Conservation (phyloP, 2,888 invertebrate genomes). For the Amphipoea lucens region DNA sequence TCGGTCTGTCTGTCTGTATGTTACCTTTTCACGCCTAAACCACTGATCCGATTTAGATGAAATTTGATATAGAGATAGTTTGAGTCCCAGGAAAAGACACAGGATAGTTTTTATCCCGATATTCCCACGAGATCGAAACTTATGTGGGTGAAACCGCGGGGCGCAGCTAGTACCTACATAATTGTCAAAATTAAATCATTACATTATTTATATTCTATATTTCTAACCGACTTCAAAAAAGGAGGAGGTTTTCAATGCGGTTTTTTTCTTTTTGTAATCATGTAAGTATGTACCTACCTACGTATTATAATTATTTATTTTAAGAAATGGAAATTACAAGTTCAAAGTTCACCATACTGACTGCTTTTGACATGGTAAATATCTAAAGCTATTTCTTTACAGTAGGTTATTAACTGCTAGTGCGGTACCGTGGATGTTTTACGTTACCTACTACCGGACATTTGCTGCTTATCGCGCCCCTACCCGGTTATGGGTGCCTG, state of each 20-base stretch:
- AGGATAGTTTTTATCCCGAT: too few relatives aligned
- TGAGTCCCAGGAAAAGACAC: too few relatives aligned
- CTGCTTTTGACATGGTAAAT: neutral
- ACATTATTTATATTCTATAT: neutral
- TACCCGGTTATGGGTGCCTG: conserved; percentile 33
- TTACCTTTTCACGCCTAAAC: too few relatives aligned
- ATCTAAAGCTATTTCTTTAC: conserved; percentile 21
- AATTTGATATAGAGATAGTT: too few relatives aligned
- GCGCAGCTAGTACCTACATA: neutral
- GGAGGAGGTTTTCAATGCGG: too few relatives aligned
- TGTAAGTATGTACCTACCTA: neutral
- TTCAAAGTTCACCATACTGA: neutral
- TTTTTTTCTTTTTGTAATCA: too few relatives aligned
- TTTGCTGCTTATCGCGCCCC: conserved; percentile 47
- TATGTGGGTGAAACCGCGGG: too few relatives aligned
- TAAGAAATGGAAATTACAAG: neutral
- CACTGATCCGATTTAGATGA: too few relatives aligned
- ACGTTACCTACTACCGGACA: conserved; percentile 40
- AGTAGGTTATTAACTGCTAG: conserved; percentile 31
- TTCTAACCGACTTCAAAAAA: neutral
- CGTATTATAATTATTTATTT: too few relatives aligned
- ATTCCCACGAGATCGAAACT: too few relatives aligned
- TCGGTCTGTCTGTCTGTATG: too few relatives aligned
- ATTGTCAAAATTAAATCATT: neutral
- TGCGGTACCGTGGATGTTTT: conserved; percentile 26